Base-by-base conservation (phyloP, 2,888 invertebrate species). In the Drosophila siamana region DNA sequence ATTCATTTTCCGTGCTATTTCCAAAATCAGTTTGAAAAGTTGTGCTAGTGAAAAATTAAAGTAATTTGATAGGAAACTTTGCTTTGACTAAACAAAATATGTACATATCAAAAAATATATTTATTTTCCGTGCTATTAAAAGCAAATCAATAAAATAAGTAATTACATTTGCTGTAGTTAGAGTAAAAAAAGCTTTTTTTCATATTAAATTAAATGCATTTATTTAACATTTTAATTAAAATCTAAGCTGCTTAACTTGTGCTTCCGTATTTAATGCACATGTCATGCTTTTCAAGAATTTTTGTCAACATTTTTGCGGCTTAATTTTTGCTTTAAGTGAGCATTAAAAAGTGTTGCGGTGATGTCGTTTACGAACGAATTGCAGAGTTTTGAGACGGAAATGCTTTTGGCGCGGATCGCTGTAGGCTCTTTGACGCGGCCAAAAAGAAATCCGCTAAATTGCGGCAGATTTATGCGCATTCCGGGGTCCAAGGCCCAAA, bases 391-490 rank as follows among this genome's bases (percentile, higher is more conserved):
- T 26, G 40, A 4, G 54, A 36, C 50, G 69, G 54, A 60, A 54
- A 62, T 61, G 66, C 55, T 72, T 60, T 72, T 61, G 43, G 52
- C 15, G 56, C 54, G 24, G n/a, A 8, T 48, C 13, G 56, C 76
- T 50, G 50, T 9, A 46, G 76, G 69, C 50, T 41, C 50, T 69
- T 59, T 69, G 56, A 62, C 64, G 52, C 61, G 55, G 24, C 38
- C 5, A 33, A 43, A 7, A 30, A 41, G 40, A 85, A 71, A 78
- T 73, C 60, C 64, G 62, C 55, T 46, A 84, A 87, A 71, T 61
- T 80, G 68, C 43, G 67, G 15, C 67, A 71, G 79, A 78, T 81
- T 80, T 74, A 78, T 78, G 63, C 40, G 59, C 46, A 57, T 62
- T 74, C 54, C 67, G 38, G 33, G 7, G 28, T 28, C 19, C 47